Evolutionary conservation across 1,140 invertebrate species (phyloP).

Genomic region (Coenobita brevimanus): DNA sequence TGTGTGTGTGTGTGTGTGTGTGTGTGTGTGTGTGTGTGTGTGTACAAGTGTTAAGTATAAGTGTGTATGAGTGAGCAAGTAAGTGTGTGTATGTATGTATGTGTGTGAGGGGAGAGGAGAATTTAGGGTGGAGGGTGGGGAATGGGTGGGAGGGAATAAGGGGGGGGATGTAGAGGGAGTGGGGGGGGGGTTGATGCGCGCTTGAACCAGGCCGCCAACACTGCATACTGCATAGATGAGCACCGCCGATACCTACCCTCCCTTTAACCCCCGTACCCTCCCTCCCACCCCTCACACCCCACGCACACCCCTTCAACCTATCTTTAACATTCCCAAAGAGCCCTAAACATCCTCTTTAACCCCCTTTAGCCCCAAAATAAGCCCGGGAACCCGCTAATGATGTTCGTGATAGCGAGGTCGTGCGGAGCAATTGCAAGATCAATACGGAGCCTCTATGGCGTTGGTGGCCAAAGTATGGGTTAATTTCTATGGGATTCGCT

Average conservation of each 20-base stretch:
- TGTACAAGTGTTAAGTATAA: not conserved
- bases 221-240: slow-evolving; percentile 27
- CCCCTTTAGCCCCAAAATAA: too few species aligned
- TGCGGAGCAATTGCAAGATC: slow-evolving; percentile 44
- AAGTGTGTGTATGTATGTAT: slow-evolving; percentile 31
- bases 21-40: not conserved
- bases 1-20: slow-evolving; percentile 16
- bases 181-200: not conserved
- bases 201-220: not conserved
- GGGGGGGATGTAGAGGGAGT: not conserved
- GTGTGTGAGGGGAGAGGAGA: not conserved
- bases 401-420: slow-evolving; percentile 9
- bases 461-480: slow-evolving; percentile 37
- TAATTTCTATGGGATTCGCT: slow-evolving; percentile 43
- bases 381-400: not conserved
- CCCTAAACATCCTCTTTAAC: too few species aligned
- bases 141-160: not conserved
- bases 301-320: too few species aligned
- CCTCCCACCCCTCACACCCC: not conserved
- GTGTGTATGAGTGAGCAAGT: not conserved
- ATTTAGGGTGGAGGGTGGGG: not conserved
- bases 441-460: slow-evolving; percentile 32
- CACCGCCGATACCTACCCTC: not conserved
- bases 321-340: too few species aligned
- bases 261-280: slow-evolving; percentile 1